phyloP scores from a whole-genome alignment of 2,797 vertebrate species.

The Sebastes itinus region DNA sequence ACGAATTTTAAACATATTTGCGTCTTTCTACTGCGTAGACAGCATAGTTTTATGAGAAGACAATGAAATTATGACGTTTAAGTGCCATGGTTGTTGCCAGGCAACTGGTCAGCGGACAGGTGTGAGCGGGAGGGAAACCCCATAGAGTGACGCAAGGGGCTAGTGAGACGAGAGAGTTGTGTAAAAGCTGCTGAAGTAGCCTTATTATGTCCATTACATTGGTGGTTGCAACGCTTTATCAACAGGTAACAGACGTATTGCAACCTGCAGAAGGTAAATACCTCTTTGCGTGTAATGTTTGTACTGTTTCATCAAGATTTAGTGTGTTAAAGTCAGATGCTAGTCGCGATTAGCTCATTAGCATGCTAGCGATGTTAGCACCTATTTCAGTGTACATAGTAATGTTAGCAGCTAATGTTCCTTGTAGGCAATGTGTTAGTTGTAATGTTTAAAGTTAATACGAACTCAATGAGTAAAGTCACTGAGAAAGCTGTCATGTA shows the following conservation, averaged over 20 bases:
- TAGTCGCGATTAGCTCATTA: neutral
- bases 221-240: neutral
- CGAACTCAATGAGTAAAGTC: neutral
- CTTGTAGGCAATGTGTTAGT: neutral
- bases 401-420: neutral
- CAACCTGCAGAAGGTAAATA: neutral
- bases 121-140: neutral
- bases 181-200: neutral
- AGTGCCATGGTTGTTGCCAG: neutral
- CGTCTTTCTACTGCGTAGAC: neutral
- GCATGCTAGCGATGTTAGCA: neutral
- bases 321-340: neutral
- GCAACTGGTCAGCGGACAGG: neutral
- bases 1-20: neutral
- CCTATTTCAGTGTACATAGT: neutral
- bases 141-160: neutral
- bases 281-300: neutral
- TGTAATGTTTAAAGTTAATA: neutral
- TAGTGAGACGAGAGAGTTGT: rapidly evolving
- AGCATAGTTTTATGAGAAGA: too few relatives aligned
- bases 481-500: neutral
- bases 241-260: neutral
- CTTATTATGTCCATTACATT: neutral
- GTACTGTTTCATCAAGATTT: too few relatives aligned
- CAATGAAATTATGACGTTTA: neutral